These are phyloP conservation scores for Podarcis muralis DNA, from an alignment of 2,113 vertebrate genomes.

Conservation along the genomic window DNA sequence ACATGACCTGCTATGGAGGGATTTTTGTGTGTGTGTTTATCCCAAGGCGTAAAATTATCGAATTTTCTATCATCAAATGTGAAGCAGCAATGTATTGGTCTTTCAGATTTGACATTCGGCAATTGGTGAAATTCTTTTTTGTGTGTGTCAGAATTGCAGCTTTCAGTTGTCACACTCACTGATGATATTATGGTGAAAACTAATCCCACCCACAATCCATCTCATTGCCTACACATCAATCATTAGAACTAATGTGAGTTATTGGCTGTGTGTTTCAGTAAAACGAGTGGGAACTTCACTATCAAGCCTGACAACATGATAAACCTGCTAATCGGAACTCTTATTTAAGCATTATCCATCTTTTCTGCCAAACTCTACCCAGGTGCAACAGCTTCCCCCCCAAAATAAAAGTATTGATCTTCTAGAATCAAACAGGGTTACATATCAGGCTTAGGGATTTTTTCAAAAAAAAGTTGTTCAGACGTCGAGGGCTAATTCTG, in stretches of 20 bases:
- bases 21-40: not conserved
- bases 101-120: conserved; percentile 15
- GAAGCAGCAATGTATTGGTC: not conserved
- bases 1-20: not conserved
- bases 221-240: not conserved
- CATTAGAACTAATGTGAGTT: not conserved
- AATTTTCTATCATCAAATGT: not conserved
- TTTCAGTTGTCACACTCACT: conserved; percentile 18
- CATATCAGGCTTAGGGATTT: too few species aligned
- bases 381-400: too few species aligned
- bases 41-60: not conserved
- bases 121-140: not conserved
- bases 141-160: conserved; percentile 25
- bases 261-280: not conserved
- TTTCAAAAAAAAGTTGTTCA: too few species aligned
- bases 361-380: not conserved
- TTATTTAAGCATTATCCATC: not conserved
- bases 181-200: not conserved
- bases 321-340: not conserved
- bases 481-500: too few species aligned
- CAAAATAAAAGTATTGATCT: not conserved
- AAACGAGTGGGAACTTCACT: too few species aligned
- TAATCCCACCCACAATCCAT: too few species aligned
- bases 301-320: not conserved
- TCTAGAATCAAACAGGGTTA: not conserved